Evolutionary conservation across 2,797 vertebrate genomes (phyloP), one percentile per base, ranked within the genome.

Genomic region (Hydrophis major): DNA sequence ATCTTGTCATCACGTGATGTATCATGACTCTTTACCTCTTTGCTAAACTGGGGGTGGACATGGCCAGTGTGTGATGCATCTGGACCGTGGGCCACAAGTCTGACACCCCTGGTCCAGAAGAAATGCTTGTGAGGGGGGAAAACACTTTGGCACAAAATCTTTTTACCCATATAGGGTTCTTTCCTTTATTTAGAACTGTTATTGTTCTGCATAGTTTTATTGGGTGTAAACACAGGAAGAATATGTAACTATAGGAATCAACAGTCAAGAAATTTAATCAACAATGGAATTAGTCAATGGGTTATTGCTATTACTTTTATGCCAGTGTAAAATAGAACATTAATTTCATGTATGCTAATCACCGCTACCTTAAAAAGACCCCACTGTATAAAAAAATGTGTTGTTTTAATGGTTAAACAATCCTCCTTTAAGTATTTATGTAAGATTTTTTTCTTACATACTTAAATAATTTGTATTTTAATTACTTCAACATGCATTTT

Each of bases 381-480:
- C n/a, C 37, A 88, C 20, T 87, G 32, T 32, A 91, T 87, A 2
- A 92, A 37, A 37, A 37, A 66, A 42, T 66, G 14, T 66, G 53
- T 25, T 42, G 55, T 88, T 32, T 91, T 42, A 55, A 83, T 47
- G 42, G 37, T 86, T 86, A 86, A 60, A 32, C 78, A 86, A 91
- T 63, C 50, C 66, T 87, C 47, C 20, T 83, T 25, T 83, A 47
- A 47, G 74, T 83, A 83, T 69, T 69, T 88, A 87, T 56, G 91
- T 55, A 88, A 6, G 55, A 87, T 56, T 92, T 88, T 10, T 69
- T 92, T 92, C 60, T 88, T 25, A 69, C 55, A 25, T 69, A 88
- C 42, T 53, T 69, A 83, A 83, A 37, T 89, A 83, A 61, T 89
- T 89, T 92, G 88, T 55, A 83, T 53, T 89, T 92, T 83, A 92